These are phyloP conservation scores for Epinephelus coioides DNA, from an alignment of 2,797 vertebrate species.

Conservation along the genomic window DNA sequence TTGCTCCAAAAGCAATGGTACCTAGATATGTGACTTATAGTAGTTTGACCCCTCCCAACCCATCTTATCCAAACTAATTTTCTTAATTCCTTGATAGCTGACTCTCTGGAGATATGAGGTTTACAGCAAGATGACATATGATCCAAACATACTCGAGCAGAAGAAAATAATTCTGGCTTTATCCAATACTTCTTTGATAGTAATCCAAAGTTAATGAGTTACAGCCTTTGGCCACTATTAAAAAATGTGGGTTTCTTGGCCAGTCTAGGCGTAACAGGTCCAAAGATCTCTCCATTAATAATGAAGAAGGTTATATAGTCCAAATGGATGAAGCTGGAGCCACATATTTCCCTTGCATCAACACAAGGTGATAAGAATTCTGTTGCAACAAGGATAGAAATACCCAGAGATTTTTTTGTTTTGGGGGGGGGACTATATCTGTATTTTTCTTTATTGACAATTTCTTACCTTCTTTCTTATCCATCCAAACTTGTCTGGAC, in stretches of 20 bases:
- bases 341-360: constrained; percentile 24
- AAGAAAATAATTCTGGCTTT: background rate
- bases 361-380: constrained; percentile 24
- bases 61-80: background rate
- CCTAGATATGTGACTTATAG: background rate
- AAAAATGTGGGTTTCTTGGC: constrained; percentile 16
- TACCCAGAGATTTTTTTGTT: constrained; percentile 35
- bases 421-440: constrained; percentile 24
- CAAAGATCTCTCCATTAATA: constrained; percentile 19
- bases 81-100: background rate
- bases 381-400: constrained; percentile 43
- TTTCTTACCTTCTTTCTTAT: constrained; percentile 51
- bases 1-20: background rate
- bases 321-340: constrained; percentile 32
- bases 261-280: background rate
- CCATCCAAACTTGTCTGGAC: constrained; percentile 60
- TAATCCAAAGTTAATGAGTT: constrained; percentile 7
- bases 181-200: constrained; percentile 2
- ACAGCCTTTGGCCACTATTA: constrained; percentile 5
- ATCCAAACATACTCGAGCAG: background rate
- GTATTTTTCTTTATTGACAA: constrained; percentile 50
- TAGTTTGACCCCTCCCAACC: background rate
- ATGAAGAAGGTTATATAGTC: constrained; percentile 6
- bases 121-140: background rate
- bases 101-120: background rate